Evolutionary conservation across 2,888 invertebrate genomes (phyloP).

Genomic region (Dasysyrphus tricinctus): DNA sequence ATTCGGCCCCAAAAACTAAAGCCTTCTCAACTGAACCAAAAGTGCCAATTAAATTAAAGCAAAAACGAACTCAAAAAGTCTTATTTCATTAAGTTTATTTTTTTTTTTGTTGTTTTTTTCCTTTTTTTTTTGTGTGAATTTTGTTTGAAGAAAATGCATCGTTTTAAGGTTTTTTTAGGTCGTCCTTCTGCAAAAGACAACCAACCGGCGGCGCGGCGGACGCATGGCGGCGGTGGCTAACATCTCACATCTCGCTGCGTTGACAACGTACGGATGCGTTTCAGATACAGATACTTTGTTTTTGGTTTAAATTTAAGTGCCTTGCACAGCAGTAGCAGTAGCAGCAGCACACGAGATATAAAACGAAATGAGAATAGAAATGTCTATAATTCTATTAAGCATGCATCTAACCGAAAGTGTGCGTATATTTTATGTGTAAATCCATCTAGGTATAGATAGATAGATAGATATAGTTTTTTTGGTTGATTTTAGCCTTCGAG

Average conservation of each 20-base stretch:
- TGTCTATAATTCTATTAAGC: constrained; percentile 73
- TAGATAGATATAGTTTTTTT: constrained; percentile 48
- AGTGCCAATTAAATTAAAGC: constrained; percentile 46
- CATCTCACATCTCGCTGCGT: constrained; percentile 37
- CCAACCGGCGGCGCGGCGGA: too few relatives aligned
- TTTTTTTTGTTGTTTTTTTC: not conserved
- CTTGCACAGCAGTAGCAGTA: constrained; percentile 25
- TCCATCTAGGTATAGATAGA: not conserved
- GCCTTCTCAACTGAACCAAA: constrained; percentile 37
- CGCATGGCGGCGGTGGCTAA: not conserved
- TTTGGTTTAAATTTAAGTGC: constrained; percentile 68
- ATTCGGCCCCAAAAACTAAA: constrained; percentile 48
- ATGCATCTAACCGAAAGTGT: constrained; percentile 52
- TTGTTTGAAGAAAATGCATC: constrained; percentile 33
- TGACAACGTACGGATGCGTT: constrained; percentile 66
- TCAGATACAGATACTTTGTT: constrained; percentile 41
- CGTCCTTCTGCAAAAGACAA: constrained; percentile 47
- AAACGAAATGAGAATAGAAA: constrained; percentile 63
- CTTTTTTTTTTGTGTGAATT: not conserved
- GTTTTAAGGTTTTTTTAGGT: constrained; percentile 66
- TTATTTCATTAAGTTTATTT: constrained; percentile 32
- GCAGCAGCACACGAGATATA: constrained; percentile 1
- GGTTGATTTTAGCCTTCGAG: constrained; percentile 59
- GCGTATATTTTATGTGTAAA: constrained; percentile 1
- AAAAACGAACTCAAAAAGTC: constrained; percentile 31